These are phyloP conservation scores for Habropoda laboriosa DNA, from an alignment of 1,140 invertebrate genomes.

Conservation along the genomic window DNA sequence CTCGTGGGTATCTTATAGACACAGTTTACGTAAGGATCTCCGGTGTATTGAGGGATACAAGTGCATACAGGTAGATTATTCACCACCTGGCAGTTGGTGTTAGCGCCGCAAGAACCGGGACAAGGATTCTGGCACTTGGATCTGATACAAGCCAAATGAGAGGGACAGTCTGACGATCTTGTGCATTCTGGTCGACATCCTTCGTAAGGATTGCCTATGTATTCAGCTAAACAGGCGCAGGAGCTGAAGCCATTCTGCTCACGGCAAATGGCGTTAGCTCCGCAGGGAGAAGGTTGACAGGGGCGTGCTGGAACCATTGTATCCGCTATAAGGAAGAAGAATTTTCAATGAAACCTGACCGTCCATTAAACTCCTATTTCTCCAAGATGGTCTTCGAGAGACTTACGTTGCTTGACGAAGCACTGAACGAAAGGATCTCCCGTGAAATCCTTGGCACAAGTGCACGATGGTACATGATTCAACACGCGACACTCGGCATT, in stretches of 20 bases:
- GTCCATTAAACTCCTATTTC: not conserved
- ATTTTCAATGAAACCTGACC: not conserved
- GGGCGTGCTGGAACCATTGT: constrained; percentile 77
- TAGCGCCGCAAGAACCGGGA: constrained; percentile 88
- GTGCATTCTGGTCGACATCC: constrained; percentile 89
- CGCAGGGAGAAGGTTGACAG: constrained; percentile 88
- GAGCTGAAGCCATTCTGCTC: constrained; percentile 85
- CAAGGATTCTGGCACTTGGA: constrained; percentile 90
- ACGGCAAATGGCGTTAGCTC: constrained; percentile 87
- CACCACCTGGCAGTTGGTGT: constrained; percentile 89
- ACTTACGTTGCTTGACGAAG: constrained; percentile 83
- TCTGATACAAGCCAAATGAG: constrained; percentile 87
- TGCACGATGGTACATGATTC: constrained; percentile 88
- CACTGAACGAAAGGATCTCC: constrained; percentile 88
- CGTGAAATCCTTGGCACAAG: constrained; percentile 84
- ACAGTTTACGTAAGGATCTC: constrained; percentile 88
- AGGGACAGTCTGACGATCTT: constrained; percentile 87
- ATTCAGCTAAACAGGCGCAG: constrained; percentile 87
- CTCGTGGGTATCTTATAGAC: constrained; percentile 75
- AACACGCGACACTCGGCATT: constrained; percentile 87
- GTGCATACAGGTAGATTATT: constrained; percentile 88
- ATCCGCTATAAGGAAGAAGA: constrained; percentile 39
- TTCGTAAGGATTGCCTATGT: constrained; percentile 88
- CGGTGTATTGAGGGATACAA: constrained; percentile 87
- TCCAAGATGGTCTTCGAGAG: constrained; percentile 34